Base-by-base conservation (phyloP, 2,797 vertebrate species). In the Sciaenops ocellatus region DNA sequence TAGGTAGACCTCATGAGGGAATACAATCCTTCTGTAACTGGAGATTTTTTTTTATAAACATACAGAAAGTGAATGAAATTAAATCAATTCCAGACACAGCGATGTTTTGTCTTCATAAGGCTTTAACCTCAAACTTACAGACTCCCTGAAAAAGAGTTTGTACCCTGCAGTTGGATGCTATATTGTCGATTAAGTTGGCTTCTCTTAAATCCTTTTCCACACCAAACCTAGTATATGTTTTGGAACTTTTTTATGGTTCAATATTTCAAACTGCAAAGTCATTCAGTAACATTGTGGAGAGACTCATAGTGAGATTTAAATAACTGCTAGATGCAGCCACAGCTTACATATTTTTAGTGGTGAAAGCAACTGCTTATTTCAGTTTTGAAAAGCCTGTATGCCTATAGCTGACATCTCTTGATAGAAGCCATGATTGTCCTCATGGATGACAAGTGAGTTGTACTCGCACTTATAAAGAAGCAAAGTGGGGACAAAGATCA, bases 401-500 rank as follows among this genome's bases (percentile, higher is more conserved):
- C 59, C 28, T 54, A 70, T 79, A 82, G 64, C 87, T 79, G 82
- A 89, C 86, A 90, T 90, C 84, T 76, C 84, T 87, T 89, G 83
- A 92, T 92, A 80, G 83, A 90, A 87, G 87, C 89, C 89, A 83
- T 79, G 87, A 90, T 92, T 92, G 83, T 89, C 91, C 76, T 75
- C 78, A 78, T 91, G 79, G 86, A 69, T 81, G 84, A 83, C 80
- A 85, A 93, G 75, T 83, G 77, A 92, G 69, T 89, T 90, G 84
- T 79, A 89, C 66, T 88, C 73, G 76, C 79, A 76, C 83, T 90
- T 87, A 83, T 80, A 87, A 86, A 87, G 85, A 79, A 85, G 79
- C 82, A 93, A 87, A 91, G 88, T 80, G 83, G 86, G 80, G 81
- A 91, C 89, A 88, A 86, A 94, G 88, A 93, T 92, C 90, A 94